Evolutionary conservation across 2,888 invertebrate genomes (phyloP), one percentile per base, ranked within the genome.

Genomic region (Leptinotarsa peninsularis): DNA sequence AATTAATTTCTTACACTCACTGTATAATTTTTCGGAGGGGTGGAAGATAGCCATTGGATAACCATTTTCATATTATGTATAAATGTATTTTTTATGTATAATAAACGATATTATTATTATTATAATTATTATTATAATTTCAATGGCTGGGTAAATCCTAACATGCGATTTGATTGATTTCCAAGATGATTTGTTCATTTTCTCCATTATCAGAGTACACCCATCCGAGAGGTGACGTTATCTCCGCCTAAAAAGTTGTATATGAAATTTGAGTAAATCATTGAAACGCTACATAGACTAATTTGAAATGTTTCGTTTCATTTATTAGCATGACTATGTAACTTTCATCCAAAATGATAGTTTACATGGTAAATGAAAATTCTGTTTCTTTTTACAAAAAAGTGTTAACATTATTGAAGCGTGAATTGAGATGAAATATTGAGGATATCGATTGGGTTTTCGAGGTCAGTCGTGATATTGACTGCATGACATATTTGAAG

Each of bases 311-410:
- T 76, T 23, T 72, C 71, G 70, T 50, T 74, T 72, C 74, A 77
- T 77, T 77, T 74, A 77, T 77, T 72, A 77, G 72, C 58, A 74
- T 77, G 77, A 63, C 43, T 63, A 63, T 33, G n/a, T 33, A 17
- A 63, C 17, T 63, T 33, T 63, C 18, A 63, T 33, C 33, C 5
- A 63, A 21, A 27, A 33, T 15, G 33, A 63, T 63, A 27, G 63
- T 33, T 43, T 63, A 33, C 33, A n/a, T n/a, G 33, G n/a, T n/a
- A 43, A 33, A n/a, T 43, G 17, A n/a, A 2, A 10, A 33, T n/a
- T 63, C 10, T 27, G 33, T 63, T 43, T 17, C 7, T 15, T 43
- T 63, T 63, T 4, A 63, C 33, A 5, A 63, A 63, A 63, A 17
- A 63, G 2, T 27, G 27, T 27, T 23, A 58, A 54, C n/a, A 54